Base-by-base conservation (phyloP, 2,888 invertebrate genomes). In the Dynastes hyllus region DNA sequence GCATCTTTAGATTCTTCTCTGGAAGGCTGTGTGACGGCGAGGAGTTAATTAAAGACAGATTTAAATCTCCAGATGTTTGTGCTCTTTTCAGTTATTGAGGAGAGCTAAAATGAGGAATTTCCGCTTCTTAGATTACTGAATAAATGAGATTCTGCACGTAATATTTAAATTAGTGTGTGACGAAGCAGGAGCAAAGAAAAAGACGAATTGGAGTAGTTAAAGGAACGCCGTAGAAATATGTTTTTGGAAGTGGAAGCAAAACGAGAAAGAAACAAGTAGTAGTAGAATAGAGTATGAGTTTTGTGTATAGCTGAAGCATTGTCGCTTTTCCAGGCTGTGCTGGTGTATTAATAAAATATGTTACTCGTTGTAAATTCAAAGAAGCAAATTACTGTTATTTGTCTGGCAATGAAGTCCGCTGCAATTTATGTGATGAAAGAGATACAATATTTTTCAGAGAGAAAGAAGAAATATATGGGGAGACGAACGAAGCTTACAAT, bases 21-120 rank as follows among this genome's bases (percentile, higher is more conserved):
- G 27, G 16, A 22, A 8, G 40, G 37, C 58, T 73, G 58, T 73
- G 58, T 73, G 73, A 73, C 40, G 78, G 78, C 73, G 81, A 78
- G 78, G 81, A 82, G 78, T 82, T 82, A 82, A 82, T 82, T 81
- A 82, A 82, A 80, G 80, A 78, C 79, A 80, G 80, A 81, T 81
- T 79, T 78, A 76, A 78, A 79, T 79, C 66, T 71, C 81, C 80
- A 80, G 80, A 80, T 81, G 81, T 81, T 81, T 81, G 80, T 79
- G 76, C 79, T 81, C 80, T 80, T 81, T 77, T 80, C 79, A 80
- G 76, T 80, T 81, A 79, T 81, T 80, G 81, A 80, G 77, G 76
- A 77, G 71, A 78, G 51, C 32, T 55, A 63, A 71, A 70, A 77
- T 70, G 79, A 77, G 70, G 76, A 71, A 71, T 61, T 63, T 66